A percentile compares a stretch with the other conserved stretches of the same genome.
Evolutionary conservation across 2,888 invertebrate species (phyloP).

Genomic region (Callyntrura guangdongensis): DNA sequence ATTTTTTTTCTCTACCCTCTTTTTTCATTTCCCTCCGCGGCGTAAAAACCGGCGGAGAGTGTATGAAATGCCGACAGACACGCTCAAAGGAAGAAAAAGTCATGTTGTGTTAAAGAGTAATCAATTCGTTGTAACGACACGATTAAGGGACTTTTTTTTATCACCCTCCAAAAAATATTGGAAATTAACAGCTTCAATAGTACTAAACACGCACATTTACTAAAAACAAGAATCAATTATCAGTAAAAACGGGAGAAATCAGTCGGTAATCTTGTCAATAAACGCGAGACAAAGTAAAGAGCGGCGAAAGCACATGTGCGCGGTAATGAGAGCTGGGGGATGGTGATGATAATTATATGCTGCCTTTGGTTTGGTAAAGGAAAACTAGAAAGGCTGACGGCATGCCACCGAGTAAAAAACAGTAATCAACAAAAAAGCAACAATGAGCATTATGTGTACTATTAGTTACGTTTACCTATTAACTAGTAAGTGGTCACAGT

Average conservation of each 20-base stretch:
- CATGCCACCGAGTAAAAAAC: no score
- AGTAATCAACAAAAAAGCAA: no score
- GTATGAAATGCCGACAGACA: background rate
- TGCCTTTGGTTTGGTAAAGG: no score
- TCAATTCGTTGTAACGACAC: conserved; percentile 18
- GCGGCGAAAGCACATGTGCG: background rate
- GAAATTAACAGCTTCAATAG: conserved; percentile 3
- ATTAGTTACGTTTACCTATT: no score
- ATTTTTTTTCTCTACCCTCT: background rate
- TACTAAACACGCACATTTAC: background rate
- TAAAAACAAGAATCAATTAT: background rate
- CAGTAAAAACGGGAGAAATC: background rate
- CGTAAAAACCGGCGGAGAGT: background rate
- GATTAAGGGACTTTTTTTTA: conserved; percentile 1
- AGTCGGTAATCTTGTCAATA: background rate
- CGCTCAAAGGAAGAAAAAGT: conserved; percentile 3
- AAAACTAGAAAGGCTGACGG: no score
- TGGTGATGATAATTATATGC: no score
- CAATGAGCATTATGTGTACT: no score
- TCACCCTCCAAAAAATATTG: background rate
- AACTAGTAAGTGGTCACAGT: no score
- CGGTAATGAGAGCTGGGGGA: no score
- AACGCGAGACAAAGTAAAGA: background rate
- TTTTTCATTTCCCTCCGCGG: background rate
- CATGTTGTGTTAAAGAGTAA: background rate